phyloP scores from a whole-genome alignment of 2,888 invertebrate genomes.

The Eupeodes latifasciatus region DNA sequence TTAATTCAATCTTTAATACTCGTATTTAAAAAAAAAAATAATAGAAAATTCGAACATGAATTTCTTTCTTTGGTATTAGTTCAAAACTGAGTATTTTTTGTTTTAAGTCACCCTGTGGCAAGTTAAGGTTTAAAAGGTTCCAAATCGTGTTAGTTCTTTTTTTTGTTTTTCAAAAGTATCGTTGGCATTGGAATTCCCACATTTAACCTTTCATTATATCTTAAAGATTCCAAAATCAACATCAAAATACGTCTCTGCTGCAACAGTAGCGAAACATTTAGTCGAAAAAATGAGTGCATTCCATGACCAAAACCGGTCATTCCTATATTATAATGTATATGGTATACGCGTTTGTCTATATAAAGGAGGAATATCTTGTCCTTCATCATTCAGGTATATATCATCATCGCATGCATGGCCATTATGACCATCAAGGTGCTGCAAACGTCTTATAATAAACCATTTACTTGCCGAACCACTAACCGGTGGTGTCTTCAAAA shows the following conservation, averaged over 20 bases:
- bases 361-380: neutral
- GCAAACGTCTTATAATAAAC: slow-evolving; percentile 19
- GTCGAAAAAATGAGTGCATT: neutral
- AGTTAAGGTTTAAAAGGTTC: neutral
- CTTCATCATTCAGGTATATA: neutral
- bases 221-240: neutral
- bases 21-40: no score
- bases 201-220: neutral
- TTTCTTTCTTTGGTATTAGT: no score
- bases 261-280: slow-evolving; percentile 6
- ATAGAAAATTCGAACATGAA: no score
- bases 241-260: neutral
- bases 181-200: neutral
- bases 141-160: no score
- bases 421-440: neutral
- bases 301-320: slow-evolving; percentile 22
- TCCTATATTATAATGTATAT: neutral
- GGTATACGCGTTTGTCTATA: no score
- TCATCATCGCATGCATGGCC: slow-evolving; percentile 1
- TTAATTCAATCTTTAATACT: no score
- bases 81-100: no score
- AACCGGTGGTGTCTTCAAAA: neutral
- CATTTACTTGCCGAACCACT: neutral
- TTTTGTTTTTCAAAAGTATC: neutral
- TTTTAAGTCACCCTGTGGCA: neutral